Conservation (phyloP, 2,888 invertebrate genomes). For the Lucinisca nassula region DNA sequence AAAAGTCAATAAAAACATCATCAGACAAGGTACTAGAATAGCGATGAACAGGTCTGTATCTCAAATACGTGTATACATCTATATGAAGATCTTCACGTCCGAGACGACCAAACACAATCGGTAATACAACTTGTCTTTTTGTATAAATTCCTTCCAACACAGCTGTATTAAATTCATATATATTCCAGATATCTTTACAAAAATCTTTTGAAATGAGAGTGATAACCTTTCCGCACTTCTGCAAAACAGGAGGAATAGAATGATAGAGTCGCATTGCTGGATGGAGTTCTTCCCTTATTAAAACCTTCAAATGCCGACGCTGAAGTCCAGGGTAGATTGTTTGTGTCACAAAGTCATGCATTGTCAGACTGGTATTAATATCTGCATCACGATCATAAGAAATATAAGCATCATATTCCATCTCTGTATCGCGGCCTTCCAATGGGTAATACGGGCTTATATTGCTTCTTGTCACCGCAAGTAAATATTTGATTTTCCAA, state of each 20-base stretch:
- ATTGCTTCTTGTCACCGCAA: neutral
- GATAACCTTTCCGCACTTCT: neutral
- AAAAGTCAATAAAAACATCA: no score
- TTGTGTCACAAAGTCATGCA: neutral
- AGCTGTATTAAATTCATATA: neutral
- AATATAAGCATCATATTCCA: neutral
- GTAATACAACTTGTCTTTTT: neutral
- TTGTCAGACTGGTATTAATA: neutral
- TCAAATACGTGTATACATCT: neutral
- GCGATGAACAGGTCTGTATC: neutral
- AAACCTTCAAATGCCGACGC: neutral
- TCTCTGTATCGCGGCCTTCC: neutral
- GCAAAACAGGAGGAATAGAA: neutral
- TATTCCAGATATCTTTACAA: neutral
- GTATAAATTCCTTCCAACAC: neutral
- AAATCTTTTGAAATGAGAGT: neutral
- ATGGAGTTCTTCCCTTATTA: neutral
- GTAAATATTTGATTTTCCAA: neutral
- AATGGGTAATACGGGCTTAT: neutral
- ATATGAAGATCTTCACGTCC: neutral
- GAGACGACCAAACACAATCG: neutral
- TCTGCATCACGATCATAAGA: neutral
- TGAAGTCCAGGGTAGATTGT: neutral
- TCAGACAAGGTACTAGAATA: no score
- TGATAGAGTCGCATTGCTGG: neutral